Conservation (phyloP, 2,797 vertebrate species). For the Typhlichthys eigenmanni region DNA sequence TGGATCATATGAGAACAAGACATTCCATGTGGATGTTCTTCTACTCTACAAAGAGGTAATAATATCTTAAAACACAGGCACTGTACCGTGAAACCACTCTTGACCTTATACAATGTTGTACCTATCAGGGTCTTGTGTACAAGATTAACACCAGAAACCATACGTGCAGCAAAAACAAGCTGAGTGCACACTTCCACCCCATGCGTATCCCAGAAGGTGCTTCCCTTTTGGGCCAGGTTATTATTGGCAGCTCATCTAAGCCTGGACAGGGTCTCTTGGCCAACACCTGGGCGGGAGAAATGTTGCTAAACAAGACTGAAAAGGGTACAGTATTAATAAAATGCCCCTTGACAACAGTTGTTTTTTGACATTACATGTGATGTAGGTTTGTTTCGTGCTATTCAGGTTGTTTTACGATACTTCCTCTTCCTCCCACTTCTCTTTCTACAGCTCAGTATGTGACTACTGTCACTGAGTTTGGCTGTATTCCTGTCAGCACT, state of each 20-base stretch:
- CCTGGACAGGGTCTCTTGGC: constrained; percentile 73
- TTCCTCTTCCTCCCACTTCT: background rate
- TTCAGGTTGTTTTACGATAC: too few relatives aligned
- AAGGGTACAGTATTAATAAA: background rate
- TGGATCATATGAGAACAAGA: constrained; percentile 37
- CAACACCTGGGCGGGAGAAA: constrained; percentile 68
- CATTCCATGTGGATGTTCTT: constrained; percentile 52
- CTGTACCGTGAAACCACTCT: too few relatives aligned
- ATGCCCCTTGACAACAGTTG: background rate
- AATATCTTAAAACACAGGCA: background rate
- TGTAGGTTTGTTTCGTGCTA: too few relatives aligned
- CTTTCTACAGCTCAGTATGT: constrained; percentile 52
- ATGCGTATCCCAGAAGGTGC: constrained; percentile 56
- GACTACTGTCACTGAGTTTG: constrained; percentile 69
- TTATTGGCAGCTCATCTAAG: constrained; percentile 69
- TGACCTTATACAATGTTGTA: background rate
- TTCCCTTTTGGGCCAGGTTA: constrained; percentile 44
- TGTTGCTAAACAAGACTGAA: constrained; percentile 39
- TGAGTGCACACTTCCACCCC: constrained; percentile 64
- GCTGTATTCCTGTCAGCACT: constrained; percentile 67
- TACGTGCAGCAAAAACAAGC: constrained; percentile 59
- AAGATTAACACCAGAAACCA: constrained; percentile 39
- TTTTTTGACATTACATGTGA: too few relatives aligned
- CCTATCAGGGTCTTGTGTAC: constrained; percentile 57
- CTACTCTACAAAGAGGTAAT: constrained; percentile 73